These are phyloP conservation scores for Hetaerina americana DNA, from an alignment of 1,140 invertebrate species.

Conservation along the genomic window DNA sequence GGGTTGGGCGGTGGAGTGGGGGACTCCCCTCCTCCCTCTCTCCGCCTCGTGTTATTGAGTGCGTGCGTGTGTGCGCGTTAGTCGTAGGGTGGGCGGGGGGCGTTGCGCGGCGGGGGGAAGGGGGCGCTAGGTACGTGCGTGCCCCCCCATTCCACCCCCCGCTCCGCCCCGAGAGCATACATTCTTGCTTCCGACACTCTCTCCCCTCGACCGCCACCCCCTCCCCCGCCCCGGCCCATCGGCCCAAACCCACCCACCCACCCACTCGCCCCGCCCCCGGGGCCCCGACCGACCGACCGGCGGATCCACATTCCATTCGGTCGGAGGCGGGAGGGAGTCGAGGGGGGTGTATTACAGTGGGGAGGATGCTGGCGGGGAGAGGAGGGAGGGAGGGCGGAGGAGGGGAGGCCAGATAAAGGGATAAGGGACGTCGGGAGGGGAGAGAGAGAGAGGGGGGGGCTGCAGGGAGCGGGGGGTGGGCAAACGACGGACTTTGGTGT, in stretches of 20 bases:
- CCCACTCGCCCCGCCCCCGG: neutral
- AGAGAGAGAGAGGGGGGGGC: too few relatives aligned
- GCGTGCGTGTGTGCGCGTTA: too few relatives aligned
- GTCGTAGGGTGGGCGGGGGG: too few relatives aligned
- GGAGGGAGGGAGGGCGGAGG: neutral
- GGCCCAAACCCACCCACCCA: neutral
- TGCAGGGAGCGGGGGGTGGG: too few relatives aligned
- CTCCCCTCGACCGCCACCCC: neutral
- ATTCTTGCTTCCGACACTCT: neutral
- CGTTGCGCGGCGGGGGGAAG: neutral
- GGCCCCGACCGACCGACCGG: neutral
- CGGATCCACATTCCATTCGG: neutral
- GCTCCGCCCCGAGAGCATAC: too few relatives aligned
- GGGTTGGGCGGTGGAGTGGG: neutral
- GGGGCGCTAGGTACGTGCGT: neutral
- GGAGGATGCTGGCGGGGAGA: neutral
- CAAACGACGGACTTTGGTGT: too few relatives aligned
- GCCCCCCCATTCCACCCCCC: neutral
- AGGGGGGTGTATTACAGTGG: too few relatives aligned
- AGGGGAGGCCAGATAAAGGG: too few relatives aligned
- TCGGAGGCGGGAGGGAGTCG: neutral
- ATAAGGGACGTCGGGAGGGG: too few relatives aligned
- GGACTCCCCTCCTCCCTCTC: neutral
- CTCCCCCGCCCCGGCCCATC: neutral
- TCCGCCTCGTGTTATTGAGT: too few relatives aligned